phyloP scores from a whole-genome alignment of 2,888 invertebrate species.

The Bombylius discolor region DNA sequence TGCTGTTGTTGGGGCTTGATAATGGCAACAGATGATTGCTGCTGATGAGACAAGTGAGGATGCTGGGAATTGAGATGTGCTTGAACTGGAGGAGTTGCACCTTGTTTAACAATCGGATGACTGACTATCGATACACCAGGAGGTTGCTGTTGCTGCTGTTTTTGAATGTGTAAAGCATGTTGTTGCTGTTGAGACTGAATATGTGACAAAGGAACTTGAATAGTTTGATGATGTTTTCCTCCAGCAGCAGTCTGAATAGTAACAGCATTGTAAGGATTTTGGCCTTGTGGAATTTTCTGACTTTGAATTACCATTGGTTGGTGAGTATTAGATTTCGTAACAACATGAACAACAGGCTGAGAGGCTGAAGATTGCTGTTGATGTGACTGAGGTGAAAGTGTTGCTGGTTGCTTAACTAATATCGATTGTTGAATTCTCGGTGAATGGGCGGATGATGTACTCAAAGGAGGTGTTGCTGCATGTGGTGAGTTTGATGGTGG shows the following conservation, averaged over 20 bases:
- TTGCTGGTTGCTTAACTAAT: constrained; percentile 6
- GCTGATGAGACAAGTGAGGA: constrained; percentile 10
- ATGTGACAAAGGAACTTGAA: constrained; percentile 38
- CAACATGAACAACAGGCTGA: constrained; percentile 8
- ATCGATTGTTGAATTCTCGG: constrained; percentile 20
- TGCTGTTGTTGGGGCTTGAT: constrained; percentile 3
- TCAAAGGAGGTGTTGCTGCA: constrained; percentile 17
- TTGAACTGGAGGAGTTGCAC: constrained; percentile 6
- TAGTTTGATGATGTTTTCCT: constrained; percentile 32
- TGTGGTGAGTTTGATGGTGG: constrained; percentile 27
- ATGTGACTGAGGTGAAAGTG: constrained; percentile 14
- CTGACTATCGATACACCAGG: constrained; percentile 19
- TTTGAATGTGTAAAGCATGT: not conserved
- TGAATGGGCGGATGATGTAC: constrained; percentile 12
- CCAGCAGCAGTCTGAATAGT: constrained; percentile 17
- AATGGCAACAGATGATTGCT: not conserved
- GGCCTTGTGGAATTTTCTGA: constrained; percentile 13
- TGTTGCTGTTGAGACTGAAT: constrained; percentile 29
- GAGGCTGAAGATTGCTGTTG: constrained; percentile 13
- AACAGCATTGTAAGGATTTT: constrained; percentile 18
- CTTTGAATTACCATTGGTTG: constrained; percentile 9
- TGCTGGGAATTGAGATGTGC: constrained; percentile 2
- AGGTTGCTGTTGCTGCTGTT: constrained; percentile 4
- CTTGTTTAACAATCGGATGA: constrained; percentile 18
- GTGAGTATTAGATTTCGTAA: constrained; percentile 8